Evolutionary conservation across 2,797 vertebrate species (phyloP).

Genomic region (Leptatherina wallacei): DNA sequence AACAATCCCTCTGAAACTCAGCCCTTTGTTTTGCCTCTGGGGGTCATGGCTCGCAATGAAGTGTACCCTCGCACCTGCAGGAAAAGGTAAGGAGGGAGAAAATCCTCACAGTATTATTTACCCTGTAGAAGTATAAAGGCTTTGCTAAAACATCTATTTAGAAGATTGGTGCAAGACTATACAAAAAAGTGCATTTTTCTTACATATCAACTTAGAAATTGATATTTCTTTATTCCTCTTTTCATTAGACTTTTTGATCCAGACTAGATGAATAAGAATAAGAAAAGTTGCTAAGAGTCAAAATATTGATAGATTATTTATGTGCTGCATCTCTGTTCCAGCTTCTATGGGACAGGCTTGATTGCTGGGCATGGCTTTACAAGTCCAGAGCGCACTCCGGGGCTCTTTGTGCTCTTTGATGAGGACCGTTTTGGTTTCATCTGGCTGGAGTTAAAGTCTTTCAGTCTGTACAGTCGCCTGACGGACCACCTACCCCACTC

Average conservation of each 20-base stretch:
- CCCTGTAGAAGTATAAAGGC: not conserved
- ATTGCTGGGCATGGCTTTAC: slow-evolving; percentile 97
- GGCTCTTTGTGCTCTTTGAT: slow-evolving; percentile 94
- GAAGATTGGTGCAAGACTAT: no score
- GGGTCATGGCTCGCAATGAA: slow-evolving; percentile 93
- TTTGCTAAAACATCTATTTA: not conserved
- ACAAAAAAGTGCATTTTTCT: no score
- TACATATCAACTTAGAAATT: no score
- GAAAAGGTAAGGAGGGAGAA: slow-evolving; percentile 85
- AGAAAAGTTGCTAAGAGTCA: not conserved
- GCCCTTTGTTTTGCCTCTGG: slow-evolving; percentile 91
- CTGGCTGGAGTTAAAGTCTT: slow-evolving; percentile 98
- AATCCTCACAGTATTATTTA: not conserved
- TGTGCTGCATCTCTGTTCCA: slow-evolving; percentile 64
- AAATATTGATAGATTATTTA: slow-evolving; percentile 13
- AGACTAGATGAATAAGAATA: no score
- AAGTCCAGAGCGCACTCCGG: slow-evolving; percentile 94
- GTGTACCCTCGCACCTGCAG: slow-evolving; percentile 94
- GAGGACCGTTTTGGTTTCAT: slow-evolving; percentile 97
- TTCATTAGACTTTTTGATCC: no score
- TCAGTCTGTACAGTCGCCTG: slow-evolving; percentile 98
- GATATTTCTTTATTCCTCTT: no score
- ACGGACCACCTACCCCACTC: slow-evolving; percentile 91
- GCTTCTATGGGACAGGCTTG: slow-evolving; percentile 95
- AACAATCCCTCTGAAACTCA: slow-evolving; percentile 68